Conservation (phyloP, 35 echinoderm and acorn worm species). For the Chiridota heheva region DNA sequence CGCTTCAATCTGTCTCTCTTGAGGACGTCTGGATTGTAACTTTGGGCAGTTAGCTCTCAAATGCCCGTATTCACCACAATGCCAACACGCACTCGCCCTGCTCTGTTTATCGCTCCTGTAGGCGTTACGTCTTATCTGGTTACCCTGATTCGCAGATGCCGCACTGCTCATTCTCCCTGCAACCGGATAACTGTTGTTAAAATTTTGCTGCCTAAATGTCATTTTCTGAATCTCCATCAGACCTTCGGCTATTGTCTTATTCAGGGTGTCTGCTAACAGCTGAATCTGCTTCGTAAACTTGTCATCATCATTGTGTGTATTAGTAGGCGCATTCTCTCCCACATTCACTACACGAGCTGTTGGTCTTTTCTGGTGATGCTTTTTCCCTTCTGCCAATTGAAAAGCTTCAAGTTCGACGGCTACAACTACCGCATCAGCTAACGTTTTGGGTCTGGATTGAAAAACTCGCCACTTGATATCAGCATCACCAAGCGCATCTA, state of each 20-base stretch:
- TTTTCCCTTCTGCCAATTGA: constrained; percentile 20
- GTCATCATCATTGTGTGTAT: not conserved
- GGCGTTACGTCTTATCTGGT: not conserved
- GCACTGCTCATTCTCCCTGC: not conserved
- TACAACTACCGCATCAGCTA: constrained; percentile 16
- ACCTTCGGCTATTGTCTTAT: not conserved
- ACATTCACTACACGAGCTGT: not conserved
- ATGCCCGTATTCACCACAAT: constrained; percentile 9
- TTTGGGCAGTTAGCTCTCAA: not conserved
- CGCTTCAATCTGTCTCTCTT: not conserved
- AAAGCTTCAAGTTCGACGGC: constrained; percentile 60
- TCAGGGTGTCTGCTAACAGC: not conserved
- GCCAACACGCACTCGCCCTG: not conserved
- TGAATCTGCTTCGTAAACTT: not conserved
- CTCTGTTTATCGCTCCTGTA: not conserved
- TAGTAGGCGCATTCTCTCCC: not conserved
- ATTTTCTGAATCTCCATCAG: not conserved
- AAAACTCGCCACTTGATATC: constrained; percentile 38
- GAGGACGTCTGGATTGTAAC: not conserved
- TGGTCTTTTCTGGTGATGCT: not conserved
- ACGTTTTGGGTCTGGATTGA: constrained; percentile 26
- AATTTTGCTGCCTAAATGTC: not conserved
- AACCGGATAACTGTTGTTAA: no score
- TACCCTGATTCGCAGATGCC: not conserved
- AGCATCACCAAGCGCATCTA: constrained; percentile 40